phyloP scores from a whole-genome alignment of 2,888 invertebrate genomes.

The Idaea aversata region DNA sequence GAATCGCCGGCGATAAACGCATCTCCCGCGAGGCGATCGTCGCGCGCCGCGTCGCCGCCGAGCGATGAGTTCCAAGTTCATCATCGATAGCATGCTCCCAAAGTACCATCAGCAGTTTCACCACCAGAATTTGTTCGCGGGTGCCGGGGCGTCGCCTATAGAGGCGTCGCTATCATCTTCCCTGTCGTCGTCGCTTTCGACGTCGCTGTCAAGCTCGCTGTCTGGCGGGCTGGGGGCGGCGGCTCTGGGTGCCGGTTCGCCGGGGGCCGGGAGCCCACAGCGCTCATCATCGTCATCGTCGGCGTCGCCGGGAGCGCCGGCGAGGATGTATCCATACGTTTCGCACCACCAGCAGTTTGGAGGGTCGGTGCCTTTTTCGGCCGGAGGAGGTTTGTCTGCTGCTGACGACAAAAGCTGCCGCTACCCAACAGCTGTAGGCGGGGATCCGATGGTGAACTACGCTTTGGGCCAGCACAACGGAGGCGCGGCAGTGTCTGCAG shows the following conservation, averaged over 20 bases:
- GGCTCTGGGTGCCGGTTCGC: constrained; percentile 81
- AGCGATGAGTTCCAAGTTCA: constrained; percentile 98
- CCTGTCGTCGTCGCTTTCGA: constrained; percentile 80
- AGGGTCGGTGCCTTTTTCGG: constrained; percentile 84
- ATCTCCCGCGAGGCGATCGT: constrained; percentile 79
- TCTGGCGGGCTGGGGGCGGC: constrained; percentile 83
- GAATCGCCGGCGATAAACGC: constrained; percentile 79
- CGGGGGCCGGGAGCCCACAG: constrained; percentile 82
- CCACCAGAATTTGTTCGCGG: constrained; percentile 80
- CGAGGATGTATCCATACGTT: constrained; percentile 96
- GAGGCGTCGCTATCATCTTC: constrained; percentile 83
- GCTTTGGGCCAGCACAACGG: constrained; percentile 89
- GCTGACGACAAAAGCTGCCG: constrained; percentile 88
- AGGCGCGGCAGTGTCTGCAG: constrained; percentile 84
- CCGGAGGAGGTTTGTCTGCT: constrained; percentile 84
- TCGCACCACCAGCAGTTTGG: constrained; percentile 89
- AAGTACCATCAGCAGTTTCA: constrained; percentile 92
- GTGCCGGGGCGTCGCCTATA: constrained; percentile 86
- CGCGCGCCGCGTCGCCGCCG: constrained; percentile 80
- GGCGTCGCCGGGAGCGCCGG: constrained; percentile 86
- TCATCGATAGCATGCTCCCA: constrained; percentile 98
- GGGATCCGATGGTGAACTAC: constrained; percentile 90
- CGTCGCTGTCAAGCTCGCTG: constrained; percentile 80
- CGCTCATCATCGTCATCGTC: constrained; percentile 82
- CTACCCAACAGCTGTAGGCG: constrained; percentile 83